Evolutionary conservation across 2,888 invertebrate species (phyloP), one percentile per base, ranked within the genome.

Genomic region (Trypoxylon attenuatum): DNA sequence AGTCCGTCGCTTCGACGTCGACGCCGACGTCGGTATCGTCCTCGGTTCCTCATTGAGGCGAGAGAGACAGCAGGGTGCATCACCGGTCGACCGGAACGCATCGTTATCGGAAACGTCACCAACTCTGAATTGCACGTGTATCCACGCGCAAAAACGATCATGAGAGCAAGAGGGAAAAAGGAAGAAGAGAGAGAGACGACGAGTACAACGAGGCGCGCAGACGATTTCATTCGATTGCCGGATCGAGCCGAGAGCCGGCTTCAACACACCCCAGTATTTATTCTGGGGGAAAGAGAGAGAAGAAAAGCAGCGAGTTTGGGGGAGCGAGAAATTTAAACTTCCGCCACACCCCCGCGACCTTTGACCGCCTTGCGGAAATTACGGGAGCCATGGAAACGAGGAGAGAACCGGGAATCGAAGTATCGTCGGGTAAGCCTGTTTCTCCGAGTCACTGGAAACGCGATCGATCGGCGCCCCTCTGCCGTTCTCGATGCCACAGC

Each of bases 1-100:
- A 69, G 33, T 50, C 59, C 71, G 62, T 61, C 65, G 65, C 45
- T 68, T 65, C 70, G 57, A 61, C 73, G 62, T 54, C 65, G 60
- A 53, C 56, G 63, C 23, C 54, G 57, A 47, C 55, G 52, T 64
- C 54, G 56, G 41, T 56, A 10, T 10, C 29, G 10, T 13, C 1
- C 4, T 29, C n/a, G n/a, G n/a, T n/a, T n/a, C n/a, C n/a, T n/a
- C n/a, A n/a, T n/a, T n/a, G 63, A 51, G 19, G 47, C 33, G 38
- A 51, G 16, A 23, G 41, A 23, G n/a, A 25, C 27, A 23, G 50
- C 6, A 29, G 18, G 5, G 21, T n/a, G n/a, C 16, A 21, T 8
- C 18, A 6, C 49, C 13, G 18, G 16, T 50, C 8, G 39, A 42
- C 6, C 18, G 25, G 4, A 6, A 16, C 46, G 42, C 29, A 53